Base-by-base conservation (phyloP, 2,888 invertebrate genomes). In the Dorcus parallelipipedus region DNA sequence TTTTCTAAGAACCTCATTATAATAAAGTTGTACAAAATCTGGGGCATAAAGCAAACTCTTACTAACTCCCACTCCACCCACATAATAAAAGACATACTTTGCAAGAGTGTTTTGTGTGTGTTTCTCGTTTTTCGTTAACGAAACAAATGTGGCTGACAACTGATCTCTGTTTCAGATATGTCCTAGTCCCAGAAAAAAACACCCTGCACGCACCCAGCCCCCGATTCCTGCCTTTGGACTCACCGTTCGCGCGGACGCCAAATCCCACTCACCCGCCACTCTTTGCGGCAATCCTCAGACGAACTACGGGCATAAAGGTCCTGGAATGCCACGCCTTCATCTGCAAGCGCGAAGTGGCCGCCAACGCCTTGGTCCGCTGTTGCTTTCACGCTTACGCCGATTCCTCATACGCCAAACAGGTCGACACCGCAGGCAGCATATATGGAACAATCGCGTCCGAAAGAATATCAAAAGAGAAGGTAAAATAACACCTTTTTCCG, bases 271-370 rank as follows among this genome's bases (percentile, higher is more conserved):
- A 99, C 78, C 97, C 97, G 57, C 97, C 98, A 33, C 84, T 99
- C 62, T 95, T 99, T 79, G 97, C 97, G 43, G 97, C 97, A 69
- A 97, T 99, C 62, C 82, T 99, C 69, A 86, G 98, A 50, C 86
- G 98, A 65, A 97, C 97, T 49, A 91, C 93, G 51, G 98, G 98
- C 54, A 97, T 98, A 69, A 97, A 97, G 80, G 97, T 97, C 56
- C 84, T 99, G 63, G 99, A 99, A 81, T 98, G 98, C 81, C 98
- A 99, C 81, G 96, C 97, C 64, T 98, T 99, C 80, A 95, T 99
- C 73, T 96, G 97, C 80, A 94, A 96, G 70, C 88, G 95, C 58
- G 95, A 96, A 78, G 92, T 95, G 75, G 97, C 98, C 49, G 98
- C 98, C 63, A 95, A 98, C 79, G 97, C 98, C 69, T 85, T 99